phyloP scores from a whole-genome alignment of 37 sponge, comb jelly and placozoan genomes.

The Cliona cf. orientalis region DNA sequence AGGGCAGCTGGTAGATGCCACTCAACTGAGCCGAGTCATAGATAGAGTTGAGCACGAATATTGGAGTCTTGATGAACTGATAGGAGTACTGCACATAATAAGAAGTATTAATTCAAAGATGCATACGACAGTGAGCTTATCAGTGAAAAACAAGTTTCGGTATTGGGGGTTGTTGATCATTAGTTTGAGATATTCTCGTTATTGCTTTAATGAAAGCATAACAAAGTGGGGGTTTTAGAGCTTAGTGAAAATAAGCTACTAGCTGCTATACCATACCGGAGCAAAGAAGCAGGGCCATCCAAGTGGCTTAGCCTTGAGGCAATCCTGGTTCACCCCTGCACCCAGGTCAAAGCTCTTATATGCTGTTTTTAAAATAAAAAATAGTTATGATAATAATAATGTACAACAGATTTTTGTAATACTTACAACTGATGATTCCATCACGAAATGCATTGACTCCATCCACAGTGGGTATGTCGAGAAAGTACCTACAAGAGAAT shows the following conservation, averaged over 20 bases:
- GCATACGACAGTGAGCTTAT: too few relatives aligned
- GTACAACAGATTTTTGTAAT: too few relatives aligned
- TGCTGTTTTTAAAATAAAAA: too few relatives aligned
- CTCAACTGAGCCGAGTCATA: slow-evolving; percentile 81
- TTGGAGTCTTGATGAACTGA: slow-evolving; percentile 71
- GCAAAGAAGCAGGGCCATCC: slow-evolving; percentile 85
- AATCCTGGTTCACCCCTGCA: slow-evolving; percentile 71
- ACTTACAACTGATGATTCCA: too few relatives aligned
- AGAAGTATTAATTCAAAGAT: too few relatives aligned
- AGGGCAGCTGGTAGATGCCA: slow-evolving; percentile 50
- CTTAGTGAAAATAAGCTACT: neutral
- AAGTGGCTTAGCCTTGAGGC: slow-evolving; percentile 46
- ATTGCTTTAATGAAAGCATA: too few relatives aligned
- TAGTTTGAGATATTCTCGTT: too few relatives aligned
- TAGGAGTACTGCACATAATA: slow-evolving; percentile 82
- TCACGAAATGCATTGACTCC: too few relatives aligned
- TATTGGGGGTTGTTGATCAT: too few relatives aligned
- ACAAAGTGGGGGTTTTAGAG: neutral
- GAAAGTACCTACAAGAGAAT: slow-evolving; percentile 66
- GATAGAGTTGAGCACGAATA: slow-evolving; percentile 73
- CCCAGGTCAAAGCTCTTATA: too few relatives aligned
- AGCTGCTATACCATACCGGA: slow-evolving; percentile 44
- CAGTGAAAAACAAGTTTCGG: too few relatives aligned
- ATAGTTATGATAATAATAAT: too few relatives aligned
- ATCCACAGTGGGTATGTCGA: slow-evolving; percentile 30